A percentile compares a stretch with the other conserved stretches of the same genome.
Evolutionary conservation across 2,888 invertebrate species (phyloP).

Genomic region (Cheiracanthium punctorium): DNA sequence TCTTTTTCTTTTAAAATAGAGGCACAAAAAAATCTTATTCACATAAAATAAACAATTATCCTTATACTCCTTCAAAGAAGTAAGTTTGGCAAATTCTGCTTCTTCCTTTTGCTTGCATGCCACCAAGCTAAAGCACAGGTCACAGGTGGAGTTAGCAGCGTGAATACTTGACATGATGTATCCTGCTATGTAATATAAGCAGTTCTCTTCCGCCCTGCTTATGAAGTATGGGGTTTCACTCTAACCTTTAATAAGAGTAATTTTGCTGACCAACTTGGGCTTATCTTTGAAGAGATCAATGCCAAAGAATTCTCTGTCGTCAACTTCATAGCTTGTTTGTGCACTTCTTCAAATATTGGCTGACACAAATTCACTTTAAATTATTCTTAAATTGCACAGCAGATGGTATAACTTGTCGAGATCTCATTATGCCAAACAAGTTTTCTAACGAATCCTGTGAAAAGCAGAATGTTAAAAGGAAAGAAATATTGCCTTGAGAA

Average conservation of each 20-base stretch:
- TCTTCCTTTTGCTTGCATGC: background rate
- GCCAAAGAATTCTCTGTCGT: background rate
- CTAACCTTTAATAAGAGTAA: background rate
- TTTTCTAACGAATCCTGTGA: background rate
- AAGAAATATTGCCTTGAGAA: background rate
- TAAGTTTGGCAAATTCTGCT: background rate
- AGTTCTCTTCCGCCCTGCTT: background rate
- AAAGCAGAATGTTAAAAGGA: background rate
- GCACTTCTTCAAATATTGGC: background rate
- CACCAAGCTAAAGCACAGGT: background rate
- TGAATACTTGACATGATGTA: background rate
- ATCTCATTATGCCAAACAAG: background rate
- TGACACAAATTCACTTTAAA: constrained; percentile 9
- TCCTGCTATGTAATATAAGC: background rate
- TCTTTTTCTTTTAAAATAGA: background rate
- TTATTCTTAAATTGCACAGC: constrained; percentile 23
- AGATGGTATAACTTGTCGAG: background rate
- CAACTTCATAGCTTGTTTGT: background rate
- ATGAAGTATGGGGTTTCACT: background rate
- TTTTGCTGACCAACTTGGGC: background rate
- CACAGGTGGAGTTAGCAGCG: background rate
- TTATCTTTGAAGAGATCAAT: background rate
- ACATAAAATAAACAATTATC: background rate
- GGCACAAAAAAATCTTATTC: background rate
- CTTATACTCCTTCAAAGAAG: background rate